Base-by-base conservation (phyloP, 2,113 vertebrate genomes). In the Gnathonemus echidnorhynchus region DNA sequence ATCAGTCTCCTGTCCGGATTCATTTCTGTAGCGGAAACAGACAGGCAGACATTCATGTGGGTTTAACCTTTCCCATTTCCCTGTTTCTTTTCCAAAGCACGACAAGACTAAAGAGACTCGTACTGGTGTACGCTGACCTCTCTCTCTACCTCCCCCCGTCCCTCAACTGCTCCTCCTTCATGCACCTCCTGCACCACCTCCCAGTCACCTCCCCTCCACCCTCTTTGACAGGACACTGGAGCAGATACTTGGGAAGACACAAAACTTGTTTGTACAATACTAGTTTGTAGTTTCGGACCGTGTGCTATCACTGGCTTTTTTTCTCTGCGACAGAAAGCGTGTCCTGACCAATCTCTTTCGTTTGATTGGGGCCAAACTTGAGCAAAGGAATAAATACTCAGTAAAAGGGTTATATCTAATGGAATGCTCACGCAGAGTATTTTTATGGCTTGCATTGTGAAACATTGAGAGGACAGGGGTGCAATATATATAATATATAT, bases 391-490 rank as follows among this genome's bases (percentile, higher is more conserved):
- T 94, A 91, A 91, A 94, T 88, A 92, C 90, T 93, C 88, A 90
- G 83, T 85, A 93, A 88, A 90, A 94, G 91, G 80, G 39, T 31
- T 62, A 24, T 86, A 27, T 84, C 45, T 56, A 95, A 93, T 94
- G 93, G 95, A 93, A 92, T 95, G 94, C 95, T 95, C 93, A 93
- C 95, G 95, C 96, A 96, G 95, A 96, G 95, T 95, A 95, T 96
- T 96, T 96, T 96, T 95, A 96, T 95, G 93, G 94, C 95, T 96
- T 93, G 90, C 95, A 95, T 96, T 95, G 95, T 95, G 94, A 96
- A 95, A 96, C 96, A 96, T 95, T 94, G 90, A 95, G 95, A 97
- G 97, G 96, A 97, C 95, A 62, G 96, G 96, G 96, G 97, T 98
- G 98, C 97, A 98, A 97, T 98, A 97, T 66, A 66, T 66, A 66